Base-by-base conservation (phyloP, 1,140 invertebrate genomes). In the Hyphantria cunea region DNA sequence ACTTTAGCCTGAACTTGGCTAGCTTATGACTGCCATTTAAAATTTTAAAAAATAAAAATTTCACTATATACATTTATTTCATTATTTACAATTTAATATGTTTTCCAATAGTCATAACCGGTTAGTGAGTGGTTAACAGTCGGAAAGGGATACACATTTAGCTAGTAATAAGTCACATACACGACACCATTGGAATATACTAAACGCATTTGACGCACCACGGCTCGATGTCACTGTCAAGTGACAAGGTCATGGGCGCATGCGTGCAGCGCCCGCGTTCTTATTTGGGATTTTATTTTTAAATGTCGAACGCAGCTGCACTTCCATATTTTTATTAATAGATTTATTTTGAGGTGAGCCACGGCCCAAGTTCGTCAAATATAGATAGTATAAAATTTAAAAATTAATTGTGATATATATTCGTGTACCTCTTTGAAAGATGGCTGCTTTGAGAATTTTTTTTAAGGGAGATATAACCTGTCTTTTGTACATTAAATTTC, bases 211-310 rank as follows among this genome's bases (percentile, higher is more conserved):
- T 25, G 17, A 25, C 5, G 1, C 17, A 15, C 34, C 49, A 34
- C 39, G 10, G 37, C 44, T 56, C 54, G 25, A 25, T 56, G n/a
- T 51, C 31, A 14, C 59, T 13, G 54, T 42, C 39, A 67, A 74
- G 68, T 80, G 79, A 80, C 79, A 82, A 82, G 79, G 79, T 78
- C 78, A 74, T 52, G 67, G 59, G 62, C 68, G 48, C 50, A 53
- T 62, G 51, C 59, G 66, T 68, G 64, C 49, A 12, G 59, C 58
- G 13, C 31, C 33, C 67, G 39, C 67, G 70, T 15, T 51, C 7
- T 8, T 65, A 37, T 59, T 68, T 37, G 37, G 69, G 70, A 65
- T 68, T 66, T 64, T 70, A 68, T 74, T 70, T 72, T 72, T 54
- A 48, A 68, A 64, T 65, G 60, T 72, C 58, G 59, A 66, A 66